Conservation (phyloP, 2,888 invertebrate species). For the Trachelus tabidus region DNA sequence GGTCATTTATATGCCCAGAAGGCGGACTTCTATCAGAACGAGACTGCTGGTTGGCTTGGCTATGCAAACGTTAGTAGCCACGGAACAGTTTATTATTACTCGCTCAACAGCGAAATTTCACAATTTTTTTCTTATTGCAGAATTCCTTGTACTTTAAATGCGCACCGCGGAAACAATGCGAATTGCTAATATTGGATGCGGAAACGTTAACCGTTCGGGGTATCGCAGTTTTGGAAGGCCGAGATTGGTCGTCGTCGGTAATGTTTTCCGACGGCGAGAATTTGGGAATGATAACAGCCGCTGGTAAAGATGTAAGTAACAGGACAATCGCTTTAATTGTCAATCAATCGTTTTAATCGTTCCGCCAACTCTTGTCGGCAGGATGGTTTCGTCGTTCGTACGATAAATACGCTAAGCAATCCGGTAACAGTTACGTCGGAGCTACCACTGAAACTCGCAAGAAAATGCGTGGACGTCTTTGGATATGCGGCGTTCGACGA, state of each 20-base stretch:
- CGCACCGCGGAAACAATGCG: constrained; percentile 63
- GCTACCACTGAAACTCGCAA: constrained; percentile 79
- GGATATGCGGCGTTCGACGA: constrained; percentile 80
- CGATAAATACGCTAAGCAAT: constrained; percentile 73
- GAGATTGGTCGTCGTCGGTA: constrained; percentile 64
- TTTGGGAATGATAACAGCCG: constrained; percentile 78
- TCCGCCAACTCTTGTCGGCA: constrained; percentile 51
- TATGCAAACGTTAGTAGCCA: constrained; percentile 79
- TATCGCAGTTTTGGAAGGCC: constrained; percentile 62
- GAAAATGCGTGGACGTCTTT: constrained; percentile 82
- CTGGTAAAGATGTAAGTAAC: constrained; percentile 79
- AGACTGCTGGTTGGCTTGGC: constrained; percentile 87
- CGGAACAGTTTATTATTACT: constrained; percentile 10
- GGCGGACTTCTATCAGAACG: constrained; percentile 83
- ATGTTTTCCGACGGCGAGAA: constrained; percentile 84
- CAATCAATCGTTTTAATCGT: not conserved
- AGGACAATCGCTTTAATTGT: too few relatives aligned
- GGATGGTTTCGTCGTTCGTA: constrained; percentile 85
- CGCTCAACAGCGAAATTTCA: not conserved
- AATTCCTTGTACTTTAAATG: constrained; percentile 84
- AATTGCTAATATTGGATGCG: constrained; percentile 63
- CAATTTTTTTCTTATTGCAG: constrained; percentile 62
- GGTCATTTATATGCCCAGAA: constrained; percentile 91
- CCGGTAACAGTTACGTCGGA: constrained; percentile 70
- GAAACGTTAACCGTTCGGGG: constrained; percentile 69